These are phyloP conservation scores for Melanotaenia nigrans DNA, from an alignment of 2,797 vertebrate species.

Conservation along the genomic window DNA sequence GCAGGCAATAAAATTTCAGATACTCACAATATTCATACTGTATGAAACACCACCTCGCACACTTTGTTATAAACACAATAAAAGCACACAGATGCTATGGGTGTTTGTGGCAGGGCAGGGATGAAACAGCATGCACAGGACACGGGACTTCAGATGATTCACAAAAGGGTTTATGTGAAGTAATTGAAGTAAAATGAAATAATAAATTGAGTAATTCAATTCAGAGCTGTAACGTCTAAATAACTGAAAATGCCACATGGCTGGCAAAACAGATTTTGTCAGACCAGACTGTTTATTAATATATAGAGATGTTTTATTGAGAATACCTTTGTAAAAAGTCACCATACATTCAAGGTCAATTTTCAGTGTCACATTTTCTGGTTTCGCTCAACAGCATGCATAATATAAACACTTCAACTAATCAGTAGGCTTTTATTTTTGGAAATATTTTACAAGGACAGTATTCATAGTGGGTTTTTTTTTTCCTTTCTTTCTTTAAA, in stretches of 20 bases:
- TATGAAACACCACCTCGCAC: constrained; percentile 32
- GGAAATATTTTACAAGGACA: constrained; percentile 78
- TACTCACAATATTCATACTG: constrained; percentile 29
- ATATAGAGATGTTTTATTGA: constrained; percentile 88
- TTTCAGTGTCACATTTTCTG: constrained; percentile 80
- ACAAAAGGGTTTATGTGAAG: constrained; percentile 3
- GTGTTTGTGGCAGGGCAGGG: constrained; percentile 5
- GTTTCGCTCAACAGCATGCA: constrained; percentile 86
- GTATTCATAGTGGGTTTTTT: constrained; percentile 39
- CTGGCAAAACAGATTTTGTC: constrained; percentile 77
- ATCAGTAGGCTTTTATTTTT: constrained; percentile 72
- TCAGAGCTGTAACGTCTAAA: not conserved
- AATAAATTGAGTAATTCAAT: constrained; percentile 10
- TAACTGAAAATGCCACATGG: constrained; percentile 52
- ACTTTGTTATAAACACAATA: constrained; percentile 9
- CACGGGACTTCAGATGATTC: constrained; percentile 37
- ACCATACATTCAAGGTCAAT: constrained; percentile 89
- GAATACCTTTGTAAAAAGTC: constrained; percentile 88
- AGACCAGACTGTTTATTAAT: constrained; percentile 87
- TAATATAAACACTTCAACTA: constrained; percentile 80
- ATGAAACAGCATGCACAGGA: constrained; percentile 52
- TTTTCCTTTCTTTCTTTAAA: constrained; percentile 37
- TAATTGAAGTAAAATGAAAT: not conserved
- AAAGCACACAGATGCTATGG: constrained; percentile 44
- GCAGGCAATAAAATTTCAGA: constrained; percentile 44